Evolutionary conservation across 2,113 vertebrate genomes (phyloP), one percentile per base, ranked within the genome.

Genomic region (Sceloporus tristichus): DNA sequence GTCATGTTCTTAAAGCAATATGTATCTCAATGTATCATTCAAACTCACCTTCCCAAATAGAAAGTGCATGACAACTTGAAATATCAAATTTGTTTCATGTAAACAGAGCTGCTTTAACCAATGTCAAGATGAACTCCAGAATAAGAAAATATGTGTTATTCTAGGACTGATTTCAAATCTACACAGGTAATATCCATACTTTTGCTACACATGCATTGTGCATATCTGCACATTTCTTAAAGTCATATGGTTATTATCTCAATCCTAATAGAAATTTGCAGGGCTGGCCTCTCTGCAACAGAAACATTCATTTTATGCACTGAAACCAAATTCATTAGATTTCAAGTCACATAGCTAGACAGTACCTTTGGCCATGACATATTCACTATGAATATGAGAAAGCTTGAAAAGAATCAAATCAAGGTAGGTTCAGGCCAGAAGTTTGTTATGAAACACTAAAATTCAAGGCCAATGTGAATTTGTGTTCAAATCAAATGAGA

Each of bases 201-300:
- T 8, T 29, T 79, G 38, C 40, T 80, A 59, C 10, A 71, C 4
- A 42, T 2, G 18, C 38, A 75, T 1, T 23, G 21, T 14, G 21
- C 18, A 76, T 7, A 56, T 11, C 53, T n/a, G 38, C 18, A 56
- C 3, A 81, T 6, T n/a, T 70, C 13, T 48, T 38, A 84, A 42
- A 86, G 10, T 42, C 85, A 86, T 78, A 79, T 86, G 84, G 8
- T 86, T 71, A 76, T 34, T 53, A 21, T 90, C 48, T 82, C 38
- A 78, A 82, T 78, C 74, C 19, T 86, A 90, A 82, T 27, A n/a
- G 53, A 82, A 90, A 86, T 86, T 78, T 34, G 48, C 40, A 83
- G 54, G 13, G 42, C 75, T 38, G 48, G 78, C 42, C n/a, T 82
- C 8, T 27, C 85, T 79, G 65, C 79, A 86, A 66, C 48, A 84